Conservation (phyloP, 2,113 vertebrate genomes). For the Pristiophorus japonicus region DNA sequence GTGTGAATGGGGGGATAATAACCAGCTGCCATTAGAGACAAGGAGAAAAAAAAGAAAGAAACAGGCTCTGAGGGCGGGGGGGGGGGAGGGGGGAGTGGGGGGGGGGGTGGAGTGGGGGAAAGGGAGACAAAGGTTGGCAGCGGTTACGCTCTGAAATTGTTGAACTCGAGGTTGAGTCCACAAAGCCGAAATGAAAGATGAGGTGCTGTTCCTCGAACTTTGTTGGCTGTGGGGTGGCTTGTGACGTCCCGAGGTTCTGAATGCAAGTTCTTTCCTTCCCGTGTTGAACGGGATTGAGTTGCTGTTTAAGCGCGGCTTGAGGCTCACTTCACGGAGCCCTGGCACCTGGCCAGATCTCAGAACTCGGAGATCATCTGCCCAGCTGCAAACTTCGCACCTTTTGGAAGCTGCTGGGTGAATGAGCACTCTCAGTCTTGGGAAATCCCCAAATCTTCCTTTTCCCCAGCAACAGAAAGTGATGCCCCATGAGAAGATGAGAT, state of each 20-base stretch:
- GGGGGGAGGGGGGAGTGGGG: no score
- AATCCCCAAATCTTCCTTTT: neutral
- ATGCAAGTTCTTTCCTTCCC: neutral
- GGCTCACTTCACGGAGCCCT: neutral
- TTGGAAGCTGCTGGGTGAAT: neutral
- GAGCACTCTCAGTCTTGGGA: neutral
- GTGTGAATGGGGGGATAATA: no score
- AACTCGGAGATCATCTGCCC: neutral
- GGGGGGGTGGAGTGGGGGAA: no score
- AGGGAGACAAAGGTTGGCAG: no score
- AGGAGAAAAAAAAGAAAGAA: no score
- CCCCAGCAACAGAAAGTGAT: neutral
- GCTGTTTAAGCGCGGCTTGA: neutral
- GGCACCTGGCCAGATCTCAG: no score
- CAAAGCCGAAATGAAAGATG: no score
- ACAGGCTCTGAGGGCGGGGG: no score
- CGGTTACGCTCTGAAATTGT: no score
- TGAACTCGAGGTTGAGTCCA: no score
- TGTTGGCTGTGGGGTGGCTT: neutral
- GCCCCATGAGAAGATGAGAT: neutral
- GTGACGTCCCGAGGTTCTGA: neutral
- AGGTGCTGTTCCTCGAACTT: no score
- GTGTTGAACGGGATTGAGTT: neutral
- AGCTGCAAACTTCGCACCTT: neutral
- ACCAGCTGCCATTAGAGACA: no score